phyloP scores from a whole-genome alignment of 2,888 invertebrate species.

The Drosophila trichaetosa region DNA sequence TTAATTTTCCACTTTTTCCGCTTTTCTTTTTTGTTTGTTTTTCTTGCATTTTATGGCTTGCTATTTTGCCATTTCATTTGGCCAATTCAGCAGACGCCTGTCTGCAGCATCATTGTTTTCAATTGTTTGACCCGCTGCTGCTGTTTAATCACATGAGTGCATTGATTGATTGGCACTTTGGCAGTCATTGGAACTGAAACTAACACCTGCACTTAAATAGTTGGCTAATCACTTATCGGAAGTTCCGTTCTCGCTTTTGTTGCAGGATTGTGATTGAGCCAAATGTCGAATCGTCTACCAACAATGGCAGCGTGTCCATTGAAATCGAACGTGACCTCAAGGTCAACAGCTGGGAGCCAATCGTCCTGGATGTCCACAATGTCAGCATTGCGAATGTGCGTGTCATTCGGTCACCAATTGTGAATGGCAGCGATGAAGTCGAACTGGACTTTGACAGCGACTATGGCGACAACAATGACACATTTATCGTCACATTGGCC shows the following conservation, averaged over 20 bases:
- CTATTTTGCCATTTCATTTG: constrained; percentile 35
- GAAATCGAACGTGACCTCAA: constrained; percentile 80
- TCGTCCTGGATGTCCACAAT: constrained; percentile 84
- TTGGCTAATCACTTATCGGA: constrained; percentile 26
- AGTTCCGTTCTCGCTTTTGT: constrained; percentile 16
- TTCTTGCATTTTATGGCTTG: constrained; percentile 36
- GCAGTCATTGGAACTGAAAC: constrained; percentile 51
- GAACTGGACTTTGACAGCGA: constrained; percentile 82
- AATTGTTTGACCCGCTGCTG: constrained; percentile 41
- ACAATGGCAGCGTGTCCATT: constrained; percentile 83
- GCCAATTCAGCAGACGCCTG: constrained; percentile 8
- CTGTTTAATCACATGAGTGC: constrained; percentile 38
- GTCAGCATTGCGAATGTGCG: constrained; percentile 83
- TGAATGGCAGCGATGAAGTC: constrained; percentile 65
- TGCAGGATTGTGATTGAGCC: constrained; percentile 84
- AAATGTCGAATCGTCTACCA: constrained; percentile 78
- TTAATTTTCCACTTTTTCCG: background rate
- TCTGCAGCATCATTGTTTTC: background rate
- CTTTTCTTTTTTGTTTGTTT: constrained; percentile 5
- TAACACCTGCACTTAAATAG: constrained; percentile 29
- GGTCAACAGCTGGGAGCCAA: constrained; percentile 80
- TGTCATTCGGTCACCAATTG: constrained; percentile 65
- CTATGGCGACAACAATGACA: constrained; percentile 82
- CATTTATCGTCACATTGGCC: constrained; percentile 79
- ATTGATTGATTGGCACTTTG: constrained; percentile 71